A percentile compares a stretch with the other conserved stretches of the same genome.
phyloP scores from a whole-genome alignment of 2,797 vertebrate genomes.

The Clarias platycephalus region DNA sequence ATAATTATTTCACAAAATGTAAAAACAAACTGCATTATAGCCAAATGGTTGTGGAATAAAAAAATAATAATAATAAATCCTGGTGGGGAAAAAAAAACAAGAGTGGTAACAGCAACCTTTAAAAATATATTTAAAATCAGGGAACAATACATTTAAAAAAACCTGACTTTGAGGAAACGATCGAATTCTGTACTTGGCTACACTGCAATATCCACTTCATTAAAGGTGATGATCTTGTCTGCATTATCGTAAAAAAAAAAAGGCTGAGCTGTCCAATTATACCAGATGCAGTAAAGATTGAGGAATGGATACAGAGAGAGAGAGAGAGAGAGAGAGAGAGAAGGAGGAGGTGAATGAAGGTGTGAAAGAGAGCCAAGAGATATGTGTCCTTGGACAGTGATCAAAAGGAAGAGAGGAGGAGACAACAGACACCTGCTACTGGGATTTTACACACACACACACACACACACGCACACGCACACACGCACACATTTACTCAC shows the following conservation, averaged over 20 bases:
- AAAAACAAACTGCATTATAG: neutral
- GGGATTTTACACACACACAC: conserved; percentile 17
- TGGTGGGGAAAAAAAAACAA: too few species aligned
- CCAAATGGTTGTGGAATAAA: neutral
- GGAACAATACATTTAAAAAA: neutral
- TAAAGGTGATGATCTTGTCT: conserved; percentile 57
- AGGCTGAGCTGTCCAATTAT: conserved; percentile 62
- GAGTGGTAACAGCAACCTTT: neutral
- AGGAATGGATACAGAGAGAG: conserved; percentile 26
- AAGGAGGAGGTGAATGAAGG: conserved; percentile 16
- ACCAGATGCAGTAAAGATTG: conserved; percentile 52
- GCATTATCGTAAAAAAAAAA: conserved; percentile 44
- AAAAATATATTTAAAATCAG: neutral
- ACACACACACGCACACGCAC: conserved; percentile 15
- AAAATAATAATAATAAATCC: neutral
- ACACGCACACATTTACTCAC: conserved; percentile 13
- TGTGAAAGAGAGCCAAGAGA: conserved; percentile 27
- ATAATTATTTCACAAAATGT: neutral
- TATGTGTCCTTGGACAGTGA: conserved; percentile 43
- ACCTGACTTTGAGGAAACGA: too few species aligned
- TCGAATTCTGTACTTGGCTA: neutral
- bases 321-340: neutral
- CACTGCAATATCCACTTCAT: conserved; percentile 45
- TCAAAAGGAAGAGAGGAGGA: conserved; percentile 46
- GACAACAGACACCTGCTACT: conserved; percentile 50